Evolutionary conservation across 1,140 invertebrate species (phyloP).

Genomic region (Achatina immaculata): DNA sequence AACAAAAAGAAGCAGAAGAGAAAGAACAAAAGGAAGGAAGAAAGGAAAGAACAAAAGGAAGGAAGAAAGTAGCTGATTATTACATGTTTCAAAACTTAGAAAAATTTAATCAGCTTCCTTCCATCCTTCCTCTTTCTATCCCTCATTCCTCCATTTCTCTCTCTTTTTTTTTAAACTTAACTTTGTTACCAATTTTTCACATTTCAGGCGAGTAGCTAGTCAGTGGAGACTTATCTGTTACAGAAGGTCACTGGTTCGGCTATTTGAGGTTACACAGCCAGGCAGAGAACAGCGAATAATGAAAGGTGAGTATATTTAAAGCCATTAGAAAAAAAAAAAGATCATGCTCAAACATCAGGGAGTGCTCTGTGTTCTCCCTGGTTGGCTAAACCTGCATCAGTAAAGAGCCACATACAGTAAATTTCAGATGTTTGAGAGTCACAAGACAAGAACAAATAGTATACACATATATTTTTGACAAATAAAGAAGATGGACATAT

Average conservation of each 20-base stretch:
- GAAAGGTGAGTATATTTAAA: background rate
- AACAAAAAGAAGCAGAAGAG: too few relatives aligned
- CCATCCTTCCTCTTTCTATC: background rate
- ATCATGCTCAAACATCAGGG: background rate
- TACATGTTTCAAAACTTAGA: background rate
- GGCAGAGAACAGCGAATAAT: background rate
- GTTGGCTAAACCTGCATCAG: background rate
- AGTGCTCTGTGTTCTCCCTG: background rate
- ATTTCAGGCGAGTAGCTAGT: background rate
- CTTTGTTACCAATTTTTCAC: background rate
- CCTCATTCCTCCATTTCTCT: background rate
- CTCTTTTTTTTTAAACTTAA: background rate
- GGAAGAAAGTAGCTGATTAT: too few relatives aligned
- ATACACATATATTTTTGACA: too few relatives aligned
- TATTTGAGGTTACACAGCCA: background rate
- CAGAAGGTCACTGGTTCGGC: background rate
- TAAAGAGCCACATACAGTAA: too few relatives aligned
- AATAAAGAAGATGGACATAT: too few relatives aligned
- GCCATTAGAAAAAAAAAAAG: background rate
- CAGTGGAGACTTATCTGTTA: conserved; percentile 6
- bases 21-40: too few relatives aligned
- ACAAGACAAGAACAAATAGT: too few relatives aligned
- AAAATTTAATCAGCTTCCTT: background rate
- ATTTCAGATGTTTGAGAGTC: background rate
- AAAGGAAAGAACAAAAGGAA: background rate